These are phyloP conservation scores for Hirtodrosophila confusa DNA, from an alignment of 2,888 invertebrate species.

Conservation along the genomic window DNA sequence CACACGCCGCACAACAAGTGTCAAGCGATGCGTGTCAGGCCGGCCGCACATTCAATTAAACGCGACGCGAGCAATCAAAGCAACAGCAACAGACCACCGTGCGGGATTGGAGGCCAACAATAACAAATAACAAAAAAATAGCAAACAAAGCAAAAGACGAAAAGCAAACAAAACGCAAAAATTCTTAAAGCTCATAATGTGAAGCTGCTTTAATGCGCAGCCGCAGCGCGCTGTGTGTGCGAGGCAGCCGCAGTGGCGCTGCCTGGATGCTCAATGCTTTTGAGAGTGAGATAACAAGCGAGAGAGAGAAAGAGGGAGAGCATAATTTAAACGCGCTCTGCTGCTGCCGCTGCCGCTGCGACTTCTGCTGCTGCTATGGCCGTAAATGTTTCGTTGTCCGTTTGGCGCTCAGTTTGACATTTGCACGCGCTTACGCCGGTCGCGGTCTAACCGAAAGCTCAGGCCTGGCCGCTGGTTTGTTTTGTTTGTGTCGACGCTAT, in stretches of 20 bases:
- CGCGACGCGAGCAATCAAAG: slow-evolving; percentile 68
- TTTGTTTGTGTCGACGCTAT: slow-evolving; percentile 23
- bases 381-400: slow-evolving; percentile 45
- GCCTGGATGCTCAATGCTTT: background rate
- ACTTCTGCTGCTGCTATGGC: slow-evolving; percentile 13
- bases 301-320: slow-evolving; percentile 19
- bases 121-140: slow-evolving; percentile 13
- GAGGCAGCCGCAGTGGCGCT: slow-evolving; percentile 38
- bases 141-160: slow-evolving; percentile 35
- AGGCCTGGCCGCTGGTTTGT: slow-evolving; percentile 48
- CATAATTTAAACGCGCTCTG: slow-evolving; percentile 21
- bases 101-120: slow-evolving; percentile 3
- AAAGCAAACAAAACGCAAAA: slow-evolving; percentile 47
- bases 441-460: slow-evolving; percentile 43
- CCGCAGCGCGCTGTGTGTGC: slow-evolving; percentile 14
- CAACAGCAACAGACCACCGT: slow-evolving; percentile 51
- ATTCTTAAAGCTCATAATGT: slow-evolving; percentile 53
- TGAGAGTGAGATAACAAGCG: slow-evolving; percentile 7
- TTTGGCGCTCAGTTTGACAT: slow-evolving; percentile 74
- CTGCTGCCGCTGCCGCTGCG: slow-evolving; percentile 7
- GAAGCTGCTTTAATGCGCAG: slow-evolving; percentile 43
- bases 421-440: slow-evolving; percentile 76
- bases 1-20: slow-evolving; percentile 52
- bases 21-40: slow-evolving; percentile 58
- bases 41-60: slow-evolving; percentile 60